A percentile compares a stretch with the other conserved stretches of the same genome.
Conservation (phyloP, 2,113 vertebrate genomes). For the Hypocryptadius cinnamomeus region DNA sequence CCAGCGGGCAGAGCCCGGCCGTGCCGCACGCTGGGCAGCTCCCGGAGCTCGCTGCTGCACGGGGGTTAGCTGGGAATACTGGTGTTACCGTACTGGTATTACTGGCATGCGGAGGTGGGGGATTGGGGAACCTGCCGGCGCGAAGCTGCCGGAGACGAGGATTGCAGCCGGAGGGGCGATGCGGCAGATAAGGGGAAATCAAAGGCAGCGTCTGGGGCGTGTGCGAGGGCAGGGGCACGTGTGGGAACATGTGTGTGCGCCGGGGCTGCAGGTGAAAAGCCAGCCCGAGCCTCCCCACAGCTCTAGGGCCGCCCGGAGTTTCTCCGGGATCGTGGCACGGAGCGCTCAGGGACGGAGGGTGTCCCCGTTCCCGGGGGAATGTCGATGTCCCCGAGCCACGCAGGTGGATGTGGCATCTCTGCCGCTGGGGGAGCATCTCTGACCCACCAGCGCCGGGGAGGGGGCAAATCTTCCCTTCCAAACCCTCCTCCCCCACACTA, state of each 20-base stretch:
- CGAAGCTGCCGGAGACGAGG: neutral
- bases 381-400: fast-evolving
- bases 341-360: fast-evolving
- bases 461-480: neutral
- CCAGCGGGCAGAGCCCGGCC: neutral
- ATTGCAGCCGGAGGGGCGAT: neutral
- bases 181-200: conserved; percentile 3
- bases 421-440: neutral
- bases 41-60: neutral
- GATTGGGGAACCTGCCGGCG: neutral
- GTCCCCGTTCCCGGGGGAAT: neutral
- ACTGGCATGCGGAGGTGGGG: neutral
- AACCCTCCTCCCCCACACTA: neutral
- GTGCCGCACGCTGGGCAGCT: neutral
- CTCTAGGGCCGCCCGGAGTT: fast-evolving
- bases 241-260: neutral
- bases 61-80: neutral
- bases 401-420: fast-evolving
- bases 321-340: fast-evolving
- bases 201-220: neutral
- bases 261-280: neutral
- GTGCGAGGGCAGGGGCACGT: neutral
- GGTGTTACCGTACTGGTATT: neutral
- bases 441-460: fast-evolving
- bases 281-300: neutral